Conservation (phyloP, 2,113 vertebrate genomes). For the Rhinopomastus cyanomelas region DNA sequence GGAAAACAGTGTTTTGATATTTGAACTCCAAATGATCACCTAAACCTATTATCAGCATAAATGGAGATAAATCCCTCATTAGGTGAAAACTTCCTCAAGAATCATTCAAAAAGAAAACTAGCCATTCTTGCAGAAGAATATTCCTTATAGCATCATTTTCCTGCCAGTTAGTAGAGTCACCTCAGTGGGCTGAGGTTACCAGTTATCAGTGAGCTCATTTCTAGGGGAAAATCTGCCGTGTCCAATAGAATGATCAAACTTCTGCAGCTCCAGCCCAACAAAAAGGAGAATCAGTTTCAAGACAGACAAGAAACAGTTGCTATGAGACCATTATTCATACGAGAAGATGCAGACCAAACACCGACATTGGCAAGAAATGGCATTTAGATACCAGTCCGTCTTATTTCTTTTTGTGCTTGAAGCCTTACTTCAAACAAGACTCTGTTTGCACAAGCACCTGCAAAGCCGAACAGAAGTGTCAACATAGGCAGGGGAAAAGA, state of each 20-base stretch:
- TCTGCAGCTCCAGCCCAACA: neutral
- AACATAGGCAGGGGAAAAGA: neutral
- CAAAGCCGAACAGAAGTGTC: neutral
- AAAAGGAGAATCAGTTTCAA: conserved; percentile 7
- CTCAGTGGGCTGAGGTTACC: neutral
- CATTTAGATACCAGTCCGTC: conserved; percentile 11
- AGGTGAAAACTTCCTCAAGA: conserved; percentile 10
- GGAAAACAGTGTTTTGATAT: neutral
- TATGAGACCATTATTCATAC: conserved; percentile 39
- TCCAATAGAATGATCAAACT: neutral
- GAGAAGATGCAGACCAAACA: conserved; percentile 34
- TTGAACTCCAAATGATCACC: neutral
- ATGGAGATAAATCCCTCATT: conserved; percentile 10
- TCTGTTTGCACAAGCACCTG: conserved; percentile 7
- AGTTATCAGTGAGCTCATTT: neutral
- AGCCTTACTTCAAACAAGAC: conserved; percentile 22
- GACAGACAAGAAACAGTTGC: conserved; percentile 31
- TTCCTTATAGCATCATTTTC: neutral
- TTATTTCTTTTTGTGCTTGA: neutral
- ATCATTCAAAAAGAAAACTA: conserved; percentile 8
- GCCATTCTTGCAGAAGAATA: neutral
- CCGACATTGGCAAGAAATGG: conserved; percentile 38
- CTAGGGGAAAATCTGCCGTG: neutral
- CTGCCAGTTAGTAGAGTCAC: neutral
- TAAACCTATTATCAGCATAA: conserved; percentile 27